Percentiles rank a stretch among this genome's conserved stretches.
Conservation (phyloP, 2,888 invertebrate genomes). For the Thera britannica region DNA sequence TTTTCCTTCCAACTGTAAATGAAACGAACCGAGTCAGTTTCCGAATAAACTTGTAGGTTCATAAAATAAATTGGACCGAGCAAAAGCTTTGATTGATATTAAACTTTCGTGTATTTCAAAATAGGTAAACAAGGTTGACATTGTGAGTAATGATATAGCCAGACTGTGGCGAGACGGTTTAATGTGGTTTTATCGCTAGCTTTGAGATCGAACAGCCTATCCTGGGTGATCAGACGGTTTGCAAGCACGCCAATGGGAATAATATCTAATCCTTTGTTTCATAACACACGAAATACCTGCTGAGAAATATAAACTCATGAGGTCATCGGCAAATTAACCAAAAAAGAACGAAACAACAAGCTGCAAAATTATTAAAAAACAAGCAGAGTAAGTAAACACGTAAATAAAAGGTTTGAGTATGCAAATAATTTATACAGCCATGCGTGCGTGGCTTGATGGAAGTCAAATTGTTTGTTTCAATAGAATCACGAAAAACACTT, state of each 20-base stretch:
- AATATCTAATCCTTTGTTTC: neutral
- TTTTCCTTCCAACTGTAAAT: neutral
- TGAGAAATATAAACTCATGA: neutral
- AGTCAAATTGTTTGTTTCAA: neutral
- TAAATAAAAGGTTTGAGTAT: neutral
- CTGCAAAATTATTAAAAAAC: neutral
- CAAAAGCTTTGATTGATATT: neutral
- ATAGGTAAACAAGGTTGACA: conserved; percentile 34
- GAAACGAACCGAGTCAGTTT: conserved; percentile 7
- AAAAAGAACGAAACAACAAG: neutral
- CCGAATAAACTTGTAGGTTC: conserved; percentile 1
- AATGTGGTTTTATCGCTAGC: conserved; percentile 20
- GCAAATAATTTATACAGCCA: neutral
- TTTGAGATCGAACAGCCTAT: conserved; percentile 4
- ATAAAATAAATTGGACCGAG: neutral
- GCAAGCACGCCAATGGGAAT: neutral
- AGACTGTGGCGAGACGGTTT: conserved; percentile 32
- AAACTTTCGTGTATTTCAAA: conserved; percentile 2
- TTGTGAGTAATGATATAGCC: conserved; percentile 27
- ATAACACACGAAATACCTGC: neutral
- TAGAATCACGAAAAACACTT: neutral
- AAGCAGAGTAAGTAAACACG: neutral
- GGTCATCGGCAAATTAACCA: neutral
- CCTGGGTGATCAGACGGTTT: neutral
- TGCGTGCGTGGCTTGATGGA: neutral